These are phyloP conservation scores for Phengaris arion DNA, from an alignment of 2,888 invertebrate species.

Conservation along the genomic window DNA sequence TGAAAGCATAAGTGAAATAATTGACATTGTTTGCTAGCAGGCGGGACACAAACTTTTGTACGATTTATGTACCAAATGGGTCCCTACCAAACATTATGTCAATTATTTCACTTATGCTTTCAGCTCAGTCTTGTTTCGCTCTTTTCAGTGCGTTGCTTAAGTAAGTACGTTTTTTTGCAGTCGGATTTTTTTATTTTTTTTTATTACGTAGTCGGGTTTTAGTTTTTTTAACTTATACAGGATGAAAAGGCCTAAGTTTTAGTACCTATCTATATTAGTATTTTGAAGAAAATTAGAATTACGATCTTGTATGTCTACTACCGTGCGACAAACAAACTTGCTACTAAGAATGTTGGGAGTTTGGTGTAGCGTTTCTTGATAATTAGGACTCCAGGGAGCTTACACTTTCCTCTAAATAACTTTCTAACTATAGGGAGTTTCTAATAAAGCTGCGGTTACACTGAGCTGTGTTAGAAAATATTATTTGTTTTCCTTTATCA, in stretches of 20 bases:
- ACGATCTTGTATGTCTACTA: not conserved
- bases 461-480: not conserved
- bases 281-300: not conserved
- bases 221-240: no score
- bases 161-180: no score
- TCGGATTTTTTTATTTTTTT: no score
- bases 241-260: not conserved
- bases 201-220: no score
- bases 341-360: not conserved
- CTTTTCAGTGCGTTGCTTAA: no score
- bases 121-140: no score
- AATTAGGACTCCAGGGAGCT: not conserved
- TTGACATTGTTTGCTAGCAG: no score
- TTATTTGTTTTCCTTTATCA: not conserved
- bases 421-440: not conserved
- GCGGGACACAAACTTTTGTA: no score
- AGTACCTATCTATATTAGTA: not conserved
- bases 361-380: constrained; percentile 11
- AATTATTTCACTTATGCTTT: no score
- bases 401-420: not conserved
- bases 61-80: no score
- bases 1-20: no score
- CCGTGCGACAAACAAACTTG: not conserved
- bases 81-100: no score
- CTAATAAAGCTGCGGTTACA: not conserved